Base-by-base conservation (phyloP, 2,797 vertebrate species). In the Melanotaenia parkinsoni region DNA sequence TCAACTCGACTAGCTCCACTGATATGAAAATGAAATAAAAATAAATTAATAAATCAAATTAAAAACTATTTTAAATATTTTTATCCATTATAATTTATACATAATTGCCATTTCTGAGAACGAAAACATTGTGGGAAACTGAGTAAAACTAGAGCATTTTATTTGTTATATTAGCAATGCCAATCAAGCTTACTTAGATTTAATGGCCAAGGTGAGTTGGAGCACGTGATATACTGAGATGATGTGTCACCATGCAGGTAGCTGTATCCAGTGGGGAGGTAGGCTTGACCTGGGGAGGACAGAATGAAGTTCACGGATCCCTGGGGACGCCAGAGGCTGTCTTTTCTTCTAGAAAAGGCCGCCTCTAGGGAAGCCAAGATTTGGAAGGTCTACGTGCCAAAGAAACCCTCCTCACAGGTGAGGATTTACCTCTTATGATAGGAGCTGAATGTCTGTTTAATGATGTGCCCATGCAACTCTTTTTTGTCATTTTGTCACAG, bases 201-300 rank as follows among this genome's bases (percentile, higher is more conserved):
- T 5, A 26, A 26, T 26, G 51, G 9, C 8, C 8, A 12, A 26
- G 51, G n/a, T 53, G 51, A 24, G 50, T 3, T n/a, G 18, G 50
- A 53, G 22, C 22, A 26, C 13, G 65, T 3, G 30, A 24, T 45
- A 40, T 47, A 22, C n/a, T 80, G 28, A 26, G 53, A 8, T 50
- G 14, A 20, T 37, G 3, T 75, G 47, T 77, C 47, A 5, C 28
- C 24, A 79, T 94, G 88, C 93, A 99, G 98, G 96, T 97, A 96
- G 96, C 96, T 97, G 97, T 96, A 96, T 97, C 96, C 95, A 94
- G 95, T 96, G 96, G 95, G 96, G 96, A 96, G 95, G 95, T 94
- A 94, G 96, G 96, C 93, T 94, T 90, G 94, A 95, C 96, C 96
- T 94, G 94, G 96, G 95, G 89, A 94, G 86, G 94, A 92, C 33